Base-by-base conservation (phyloP, 2,113 vertebrate species). In the Paralichthys olivaceus region DNA sequence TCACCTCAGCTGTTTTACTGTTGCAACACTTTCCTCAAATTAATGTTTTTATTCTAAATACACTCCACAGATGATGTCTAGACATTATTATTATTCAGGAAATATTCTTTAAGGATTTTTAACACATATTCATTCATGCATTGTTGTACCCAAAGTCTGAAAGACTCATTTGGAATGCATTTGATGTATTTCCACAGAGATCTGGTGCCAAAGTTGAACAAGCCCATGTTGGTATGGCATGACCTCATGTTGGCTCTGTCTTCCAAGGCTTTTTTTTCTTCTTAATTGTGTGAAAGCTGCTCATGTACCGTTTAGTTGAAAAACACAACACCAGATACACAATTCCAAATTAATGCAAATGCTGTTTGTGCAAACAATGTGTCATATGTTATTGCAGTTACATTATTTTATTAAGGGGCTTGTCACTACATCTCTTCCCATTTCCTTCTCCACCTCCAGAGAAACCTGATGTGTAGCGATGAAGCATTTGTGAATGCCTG, bases 401-500 rank as follows among this genome's bases (percentile, higher is more conserved):
- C 34, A 79, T 74, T 61, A 32, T 26, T 43, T 40, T 61, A n/a
- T 23, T 53, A 53, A 40, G 14, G 43, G 53, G 11, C 11, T 7
- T 55, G 22, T 25, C 40, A 3, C 40, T n/a, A n/a, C n/a, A n/a
- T n/a, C n/a, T n/a, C n/a, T n/a, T n/a, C n/a, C n/a, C n/a, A n/a
- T n/a, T n/a, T 13, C 47, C 47, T 49, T 49, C 47, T 49, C 54
- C 23, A 25, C 23, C 11, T 55, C 54, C 23, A 26, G 25, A 26
- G 54, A 56, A 20, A 65, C 80, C 85, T 68, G 86, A 82, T 54
- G 74, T 63, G 84, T 93, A 92, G 85, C 89, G 87, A 83, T 90
- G 84, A 95, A 92, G 93, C 82, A 91, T 43, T 43, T 47, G 15
- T 93, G 92, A 93, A 78, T 86, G 90, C 89, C 89, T 83, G 87